phyloP scores from a whole-genome alignment of 2,113 vertebrate genomes.

The Phalacrocorax aristotelis region DNA sequence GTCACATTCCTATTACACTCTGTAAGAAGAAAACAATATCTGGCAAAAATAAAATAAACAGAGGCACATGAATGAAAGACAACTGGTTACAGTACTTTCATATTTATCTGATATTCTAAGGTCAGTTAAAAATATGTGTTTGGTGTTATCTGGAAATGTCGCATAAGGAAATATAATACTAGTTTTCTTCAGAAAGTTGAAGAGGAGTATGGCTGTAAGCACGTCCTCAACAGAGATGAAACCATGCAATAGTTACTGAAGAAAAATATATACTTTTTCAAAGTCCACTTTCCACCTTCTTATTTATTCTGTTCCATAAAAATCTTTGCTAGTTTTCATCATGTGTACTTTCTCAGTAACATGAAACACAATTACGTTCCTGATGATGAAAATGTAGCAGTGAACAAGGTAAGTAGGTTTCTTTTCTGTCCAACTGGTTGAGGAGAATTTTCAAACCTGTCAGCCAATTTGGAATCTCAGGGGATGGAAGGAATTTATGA shows the following conservation, averaged over 20 bases:
- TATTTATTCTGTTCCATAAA: neutral
- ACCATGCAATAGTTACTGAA: neutral
- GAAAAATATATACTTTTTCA: neutral
- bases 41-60: constrained; percentile 45
- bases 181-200: neutral
- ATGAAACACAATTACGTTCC: neutral
- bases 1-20: constrained; percentile 27
- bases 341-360: neutral
- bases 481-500: neutral
- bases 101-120: neutral
- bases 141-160: neutral
- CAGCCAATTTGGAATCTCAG: neutral
- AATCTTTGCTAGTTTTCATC: neutral
- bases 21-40: constrained; percentile 43
- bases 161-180: neutral
- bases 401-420: neutral
- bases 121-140: neutral
- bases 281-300: neutral
- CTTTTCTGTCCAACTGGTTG: neutral
- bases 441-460: neutral
- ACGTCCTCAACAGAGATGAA: neutral
- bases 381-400: neutral
- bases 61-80: neutral
- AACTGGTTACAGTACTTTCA: neutral
- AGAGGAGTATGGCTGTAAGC: neutral